Percentiles rank a stretch among this genome's conserved stretches.
Conservation (phyloP, 2,888 invertebrate species). For the Parnassius orleans region DNA sequence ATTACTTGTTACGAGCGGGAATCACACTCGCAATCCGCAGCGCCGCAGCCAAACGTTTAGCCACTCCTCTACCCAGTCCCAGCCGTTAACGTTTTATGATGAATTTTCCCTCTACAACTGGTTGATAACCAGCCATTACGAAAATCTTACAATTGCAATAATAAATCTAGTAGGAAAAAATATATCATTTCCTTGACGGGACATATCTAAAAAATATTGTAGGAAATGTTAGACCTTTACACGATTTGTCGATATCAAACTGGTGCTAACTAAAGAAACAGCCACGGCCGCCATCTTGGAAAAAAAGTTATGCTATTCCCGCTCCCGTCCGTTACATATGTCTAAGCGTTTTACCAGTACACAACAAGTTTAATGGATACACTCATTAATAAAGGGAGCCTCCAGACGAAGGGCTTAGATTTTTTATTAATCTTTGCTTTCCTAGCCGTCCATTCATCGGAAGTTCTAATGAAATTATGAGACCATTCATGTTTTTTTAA, state of each 20-base stretch:
- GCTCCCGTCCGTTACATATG: slow-evolving; percentile 22
- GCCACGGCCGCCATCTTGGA: slow-evolving; percentile 16
- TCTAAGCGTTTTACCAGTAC: slow-evolving; percentile 12
- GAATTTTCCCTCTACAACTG: too few species aligned
- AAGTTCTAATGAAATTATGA: slow-evolving; percentile 22
- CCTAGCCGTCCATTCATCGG: slow-evolving; percentile 24
- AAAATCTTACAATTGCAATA: too few species aligned
- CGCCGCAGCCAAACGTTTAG: too few species aligned
- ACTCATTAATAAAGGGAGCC: slow-evolving; percentile 18
- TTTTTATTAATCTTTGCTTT: slow-evolving; percentile 15
- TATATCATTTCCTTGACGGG: too few species aligned
- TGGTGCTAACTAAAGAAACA: slow-evolving; percentile 9
- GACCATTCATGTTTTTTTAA: slow-evolving; percentile 19
- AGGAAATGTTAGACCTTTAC: slow-evolving; percentile 10
- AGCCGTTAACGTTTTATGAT: too few species aligned
- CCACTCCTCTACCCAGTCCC: too few species aligned
- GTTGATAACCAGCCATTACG: too few species aligned
- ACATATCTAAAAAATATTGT: too few species aligned
- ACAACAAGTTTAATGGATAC: slow-evolving; percentile 18
- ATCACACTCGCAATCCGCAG: too few species aligned
- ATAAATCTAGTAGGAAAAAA: too few species aligned
- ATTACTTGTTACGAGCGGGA: too few species aligned
- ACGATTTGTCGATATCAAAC: slow-evolving; percentile 16
- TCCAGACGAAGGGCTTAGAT: slow-evolving; percentile 1
- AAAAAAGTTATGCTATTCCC: slow-evolving; percentile 17